Conservation (phyloP, 2,113 vertebrate genomes). For the Lasiurus borealis region DNA sequence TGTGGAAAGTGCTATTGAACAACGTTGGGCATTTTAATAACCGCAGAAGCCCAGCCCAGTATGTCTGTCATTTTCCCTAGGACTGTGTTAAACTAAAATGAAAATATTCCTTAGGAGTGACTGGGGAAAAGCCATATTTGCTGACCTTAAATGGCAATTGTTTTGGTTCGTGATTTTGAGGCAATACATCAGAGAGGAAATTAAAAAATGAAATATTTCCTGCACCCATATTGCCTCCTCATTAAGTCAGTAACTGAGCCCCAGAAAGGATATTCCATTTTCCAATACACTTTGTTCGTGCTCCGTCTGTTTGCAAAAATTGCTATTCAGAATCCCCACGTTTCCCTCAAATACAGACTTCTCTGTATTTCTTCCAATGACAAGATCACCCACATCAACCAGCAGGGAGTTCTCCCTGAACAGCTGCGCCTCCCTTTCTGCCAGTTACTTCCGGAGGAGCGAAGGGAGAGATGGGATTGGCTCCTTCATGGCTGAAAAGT, state of each 20-base stretch:
- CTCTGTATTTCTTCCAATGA: conserved; percentile 9
- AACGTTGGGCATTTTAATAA: not conserved
- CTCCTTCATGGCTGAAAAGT: not conserved
- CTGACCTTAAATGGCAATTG: not conserved
- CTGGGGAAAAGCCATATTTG: not conserved
- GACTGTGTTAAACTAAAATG: not conserved
- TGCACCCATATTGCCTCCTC: not conserved
- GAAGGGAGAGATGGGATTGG: conserved; percentile 1
- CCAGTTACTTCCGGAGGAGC: conserved; percentile 10
- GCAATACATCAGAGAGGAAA: conserved; percentile 10
- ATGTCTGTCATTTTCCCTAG: conserved; percentile 18
- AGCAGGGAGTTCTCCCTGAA: not conserved
- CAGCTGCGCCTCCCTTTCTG: not conserved
- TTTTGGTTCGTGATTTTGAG: conserved; percentile 12
- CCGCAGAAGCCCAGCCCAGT: not conserved
- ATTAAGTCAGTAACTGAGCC: conserved; percentile 26
- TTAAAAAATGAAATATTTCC: conserved; percentile 10
- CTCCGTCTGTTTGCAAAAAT: conserved; percentile 44
- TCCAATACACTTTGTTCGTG: not conserved
- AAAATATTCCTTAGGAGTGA: conserved; percentile 6
- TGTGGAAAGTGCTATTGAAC: not conserved
- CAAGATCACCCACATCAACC: not conserved
- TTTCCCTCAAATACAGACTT: conserved; percentile 8
- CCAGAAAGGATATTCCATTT: not conserved
- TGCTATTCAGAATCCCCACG: not conserved